These are phyloP conservation scores for Willisornis vidua DNA, from an alignment of 2,113 vertebrate genomes.

Conservation along the genomic window DNA sequence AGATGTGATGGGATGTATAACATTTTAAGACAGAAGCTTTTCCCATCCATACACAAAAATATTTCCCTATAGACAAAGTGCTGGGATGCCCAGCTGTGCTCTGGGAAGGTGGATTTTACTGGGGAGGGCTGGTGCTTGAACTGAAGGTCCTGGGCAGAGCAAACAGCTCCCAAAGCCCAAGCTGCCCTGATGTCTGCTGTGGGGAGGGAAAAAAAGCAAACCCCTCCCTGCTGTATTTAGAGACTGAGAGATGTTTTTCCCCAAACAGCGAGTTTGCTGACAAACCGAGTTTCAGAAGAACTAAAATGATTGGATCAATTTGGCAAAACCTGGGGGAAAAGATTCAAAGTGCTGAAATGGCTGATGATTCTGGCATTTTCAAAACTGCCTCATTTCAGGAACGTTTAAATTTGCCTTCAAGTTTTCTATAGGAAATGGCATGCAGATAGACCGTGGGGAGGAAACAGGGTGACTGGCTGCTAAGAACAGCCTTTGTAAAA, in stretches of 20 bases:
- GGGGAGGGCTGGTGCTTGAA: not conserved
- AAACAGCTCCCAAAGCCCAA: not conserved
- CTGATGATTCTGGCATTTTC: slow-evolving; percentile 59
- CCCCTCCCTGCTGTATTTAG: not conserved
- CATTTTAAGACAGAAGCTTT: not conserved
- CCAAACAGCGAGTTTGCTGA: slow-evolving; percentile 38
- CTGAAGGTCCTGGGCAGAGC: not conserved
- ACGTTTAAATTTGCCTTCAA: not conserved
- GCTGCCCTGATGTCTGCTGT: not conserved
- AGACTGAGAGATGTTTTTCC: not conserved
- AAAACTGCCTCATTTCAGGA: slow-evolving; percentile 54
- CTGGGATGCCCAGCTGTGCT: not conserved
- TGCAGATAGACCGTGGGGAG: not conserved
- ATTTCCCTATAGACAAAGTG: not conserved
- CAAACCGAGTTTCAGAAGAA: slow-evolving; percentile 30
- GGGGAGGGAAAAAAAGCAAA: fast-evolving
- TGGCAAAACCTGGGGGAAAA: slow-evolving; percentile 56
- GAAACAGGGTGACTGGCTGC: not conserved
- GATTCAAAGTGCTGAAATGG: slow-evolving; percentile 49
- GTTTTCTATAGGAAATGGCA: slow-evolving; percentile 13
- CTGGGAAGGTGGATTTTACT: not conserved
- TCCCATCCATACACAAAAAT: not conserved
- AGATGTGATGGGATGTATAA: fast-evolving
- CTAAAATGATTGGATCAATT: slow-evolving; percentile 66
- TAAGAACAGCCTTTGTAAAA: not conserved